Evolutionary conservation across 2,113 vertebrate species (phyloP).

Genomic region (Motacilla alba): DNA sequence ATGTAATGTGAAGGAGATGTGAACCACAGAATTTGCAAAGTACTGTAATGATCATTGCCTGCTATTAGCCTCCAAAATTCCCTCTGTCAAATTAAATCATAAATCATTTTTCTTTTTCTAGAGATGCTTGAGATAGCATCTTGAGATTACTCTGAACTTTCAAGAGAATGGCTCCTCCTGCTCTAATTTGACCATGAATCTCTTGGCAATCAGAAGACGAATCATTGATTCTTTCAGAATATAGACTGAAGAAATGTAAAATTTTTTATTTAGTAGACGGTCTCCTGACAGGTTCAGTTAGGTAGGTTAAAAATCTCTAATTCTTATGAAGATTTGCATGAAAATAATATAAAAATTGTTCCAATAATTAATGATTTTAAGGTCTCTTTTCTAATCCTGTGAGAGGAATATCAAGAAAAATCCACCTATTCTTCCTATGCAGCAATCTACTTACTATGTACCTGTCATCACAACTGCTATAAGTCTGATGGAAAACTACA

Average conservation of each 20-base stretch:
- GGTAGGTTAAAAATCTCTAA: neutral
- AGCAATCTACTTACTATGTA: neutral
- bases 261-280: neutral
- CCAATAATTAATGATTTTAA: neutral
- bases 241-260: neutral
- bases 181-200: neutral
- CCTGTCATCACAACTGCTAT: neutral
- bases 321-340: neutral
- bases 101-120: neutral
- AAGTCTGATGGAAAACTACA: neutral
- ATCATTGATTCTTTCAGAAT: neutral
- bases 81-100: neutral
- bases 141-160: neutral
- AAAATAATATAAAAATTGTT: neutral
- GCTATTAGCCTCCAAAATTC: neutral
- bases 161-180: neutral
- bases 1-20: neutral
- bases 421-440: neutral
- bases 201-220: neutral
- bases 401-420: neutral
- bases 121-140: neutral
- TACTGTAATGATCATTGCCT: neutral
- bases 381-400: neutral
- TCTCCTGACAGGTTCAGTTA: neutral
- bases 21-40: neutral